Base-by-base conservation (phyloP, 2,797 vertebrate species). In the Eleutherodactylus coqui region DNA sequence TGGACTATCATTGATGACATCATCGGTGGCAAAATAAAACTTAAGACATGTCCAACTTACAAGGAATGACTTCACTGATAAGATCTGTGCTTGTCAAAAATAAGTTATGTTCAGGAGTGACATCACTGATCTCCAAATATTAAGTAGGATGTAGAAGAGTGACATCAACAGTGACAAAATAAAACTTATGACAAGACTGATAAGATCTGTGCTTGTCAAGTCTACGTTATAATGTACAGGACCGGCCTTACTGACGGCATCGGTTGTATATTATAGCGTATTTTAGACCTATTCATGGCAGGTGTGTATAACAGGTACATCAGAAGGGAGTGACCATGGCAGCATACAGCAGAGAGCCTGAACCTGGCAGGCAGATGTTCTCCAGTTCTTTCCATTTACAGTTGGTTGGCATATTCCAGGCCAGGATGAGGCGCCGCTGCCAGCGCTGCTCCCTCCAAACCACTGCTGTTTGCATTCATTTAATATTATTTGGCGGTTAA, bases 401-500 rank as follows among this genome's bases (percentile, higher is more conserved):
- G 51, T 24, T 76, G 21, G 11, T 24, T 21, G 58, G 36, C 16
- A 36, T 21, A n/a, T 49, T 67, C 16, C 32, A 9, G 62, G 8
- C 29, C 62, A 17, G 32, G 62, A 67, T 67, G 32, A 36, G 32
- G 32, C 62, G 1, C 32, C 1, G 8, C 38, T 62, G 78, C 73
- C 88, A 88, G 58, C 14, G 4, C 82, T 10, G 47, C 86, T 88
- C 81, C 83, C 69, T 85, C 43, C 32, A 2, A 77, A 82, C 67
- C 78, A 76, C 75, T 24, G 38, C 81, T 88, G 85, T 88, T 77
- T 29, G 80, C 67, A 80, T 78, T 79, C 6, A 62, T 32, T 75
- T 53, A 8, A 87, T 85, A 77, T 67, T 49, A 43, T 51, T 83
- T 88, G 67, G 88, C 34, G 83, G 89, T 83, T 79, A 84, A 27